These are phyloP conservation scores for Stomatorhinus ivindoensis DNA, from an alignment of 2,113 vertebrate genomes.

Conservation along the genomic window DNA sequence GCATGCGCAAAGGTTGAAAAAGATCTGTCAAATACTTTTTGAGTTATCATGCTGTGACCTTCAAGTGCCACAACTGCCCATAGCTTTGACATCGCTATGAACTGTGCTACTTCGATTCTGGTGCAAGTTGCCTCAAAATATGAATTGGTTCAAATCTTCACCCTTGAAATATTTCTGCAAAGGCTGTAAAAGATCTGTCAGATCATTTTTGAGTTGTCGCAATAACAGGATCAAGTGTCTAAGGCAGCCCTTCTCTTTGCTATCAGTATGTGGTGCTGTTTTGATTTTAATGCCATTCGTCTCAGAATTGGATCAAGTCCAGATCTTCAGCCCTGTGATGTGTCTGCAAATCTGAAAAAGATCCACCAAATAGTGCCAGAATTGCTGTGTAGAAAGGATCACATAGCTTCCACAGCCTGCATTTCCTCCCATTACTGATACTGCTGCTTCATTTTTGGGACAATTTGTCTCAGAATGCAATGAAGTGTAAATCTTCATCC, in stretches of 20 bases:
- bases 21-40: background rate
- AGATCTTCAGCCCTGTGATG: no score
- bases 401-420: no score
- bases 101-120: background rate
- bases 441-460: no score
- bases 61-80: background rate
- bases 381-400: no score
- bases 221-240: background rate
- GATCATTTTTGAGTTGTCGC: background rate
- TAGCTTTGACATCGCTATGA: background rate
- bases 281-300: no score
- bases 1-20: background rate
- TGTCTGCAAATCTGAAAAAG: no score
- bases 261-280: no score
- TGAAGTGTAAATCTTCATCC: no score
- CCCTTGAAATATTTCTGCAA: background rate
- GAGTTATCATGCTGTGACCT: background rate
- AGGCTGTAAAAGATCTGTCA: background rate
- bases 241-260: background rate
- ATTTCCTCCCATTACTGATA: no score
- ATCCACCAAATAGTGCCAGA: no score
- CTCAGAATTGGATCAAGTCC: no score
- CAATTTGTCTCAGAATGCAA: no score
- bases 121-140: background rate
- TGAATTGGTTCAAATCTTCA: background rate